Conservation (phyloP, 2,113 vertebrate genomes). For the Rutilus rutilus region DNA sequence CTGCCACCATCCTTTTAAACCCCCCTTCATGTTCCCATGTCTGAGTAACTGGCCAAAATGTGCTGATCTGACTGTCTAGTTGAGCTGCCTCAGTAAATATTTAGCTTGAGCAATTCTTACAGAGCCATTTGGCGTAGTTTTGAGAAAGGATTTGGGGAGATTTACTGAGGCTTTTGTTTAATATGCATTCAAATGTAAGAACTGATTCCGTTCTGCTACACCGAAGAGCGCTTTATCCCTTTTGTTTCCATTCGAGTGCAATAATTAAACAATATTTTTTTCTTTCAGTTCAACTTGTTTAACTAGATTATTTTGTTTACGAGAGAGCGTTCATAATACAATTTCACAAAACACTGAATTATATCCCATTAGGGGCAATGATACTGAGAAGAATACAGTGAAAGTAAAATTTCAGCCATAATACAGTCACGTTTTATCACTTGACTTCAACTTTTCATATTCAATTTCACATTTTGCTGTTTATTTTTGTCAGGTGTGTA, state of each 20-base stretch:
- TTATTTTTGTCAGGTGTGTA: not conserved
- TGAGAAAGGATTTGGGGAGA: constrained; percentile 80
- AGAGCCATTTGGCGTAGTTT: constrained; percentile 63
- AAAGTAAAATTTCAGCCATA: not conserved
- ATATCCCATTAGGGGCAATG: not conserved
- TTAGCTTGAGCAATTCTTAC: constrained; percentile 60
- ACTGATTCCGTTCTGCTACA: constrained; percentile 55
- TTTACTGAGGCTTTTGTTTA: constrained; percentile 79
- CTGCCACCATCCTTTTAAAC: constrained; percentile 29
- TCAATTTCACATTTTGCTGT: too few relatives aligned
- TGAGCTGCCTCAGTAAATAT: constrained; percentile 69
- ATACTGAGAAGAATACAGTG: not conserved
- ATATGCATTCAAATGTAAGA: constrained; percentile 76
- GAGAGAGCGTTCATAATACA: constrained; percentile 32
- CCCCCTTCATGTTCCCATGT: constrained; percentile 44
- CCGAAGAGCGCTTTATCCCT: constrained; percentile 43
- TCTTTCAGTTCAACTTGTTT: constrained; percentile 23
- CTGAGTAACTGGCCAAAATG: constrained; percentile 65
- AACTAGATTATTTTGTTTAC: constrained; percentile 12
- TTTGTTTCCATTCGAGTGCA: constrained; percentile 34
- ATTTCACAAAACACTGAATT: constrained; percentile 31
- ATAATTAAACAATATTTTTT: not conserved
- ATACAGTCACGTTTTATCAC: not conserved
- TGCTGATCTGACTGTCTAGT: constrained; percentile 67
- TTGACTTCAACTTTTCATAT: not conserved